These are phyloP conservation scores for Semnornis frantzii DNA, from an alignment of 2,113 vertebrate genomes.

Conservation along the genomic window DNA sequence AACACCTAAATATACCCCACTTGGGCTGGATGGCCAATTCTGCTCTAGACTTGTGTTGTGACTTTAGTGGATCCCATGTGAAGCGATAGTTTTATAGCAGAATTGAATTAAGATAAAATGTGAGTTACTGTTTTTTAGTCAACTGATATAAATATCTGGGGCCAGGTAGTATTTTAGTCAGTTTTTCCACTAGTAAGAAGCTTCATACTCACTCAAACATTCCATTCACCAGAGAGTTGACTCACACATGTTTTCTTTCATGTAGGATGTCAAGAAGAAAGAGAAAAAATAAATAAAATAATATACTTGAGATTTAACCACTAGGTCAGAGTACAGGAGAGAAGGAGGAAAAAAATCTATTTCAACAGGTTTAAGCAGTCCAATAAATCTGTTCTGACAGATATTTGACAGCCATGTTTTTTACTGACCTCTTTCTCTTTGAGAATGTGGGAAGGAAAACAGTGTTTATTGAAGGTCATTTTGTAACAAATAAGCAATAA, in stretches of 20 bases:
- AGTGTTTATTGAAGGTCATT: conserved; percentile 40
- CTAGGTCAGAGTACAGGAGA: conserved; percentile 50
- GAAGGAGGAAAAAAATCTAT: background rate
- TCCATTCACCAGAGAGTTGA: conserved; percentile 8
- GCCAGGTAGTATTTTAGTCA: background rate
- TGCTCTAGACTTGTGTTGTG: background rate
- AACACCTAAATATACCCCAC: background rate
- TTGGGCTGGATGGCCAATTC: background rate
- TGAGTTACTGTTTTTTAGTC: background rate
- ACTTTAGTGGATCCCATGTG: background rate
- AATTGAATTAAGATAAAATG: background rate
- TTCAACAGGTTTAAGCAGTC: conserved; percentile 48
- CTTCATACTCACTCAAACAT: background rate
- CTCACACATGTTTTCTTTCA: conserved; percentile 33
- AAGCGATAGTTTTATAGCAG: background rate
- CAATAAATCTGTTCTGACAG: conserved; percentile 69
- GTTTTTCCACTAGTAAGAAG: background rate
- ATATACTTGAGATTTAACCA: conserved; percentile 17
- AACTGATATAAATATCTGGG: background rate
- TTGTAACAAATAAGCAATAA: conserved; percentile 45
- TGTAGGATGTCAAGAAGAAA: conserved; percentile 41
- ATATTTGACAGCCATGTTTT: conserved; percentile 63
- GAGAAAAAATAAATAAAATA: conserved; percentile 26
- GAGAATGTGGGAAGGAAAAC: conserved; percentile 35
- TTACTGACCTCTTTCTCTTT: conserved; percentile 54